Percentiles rank a stretch among this genome's conserved stretches.
Evolutionary conservation across 2,797 vertebrate genomes (phyloP).

Genomic region (Syndactyla subalaris): DNA sequence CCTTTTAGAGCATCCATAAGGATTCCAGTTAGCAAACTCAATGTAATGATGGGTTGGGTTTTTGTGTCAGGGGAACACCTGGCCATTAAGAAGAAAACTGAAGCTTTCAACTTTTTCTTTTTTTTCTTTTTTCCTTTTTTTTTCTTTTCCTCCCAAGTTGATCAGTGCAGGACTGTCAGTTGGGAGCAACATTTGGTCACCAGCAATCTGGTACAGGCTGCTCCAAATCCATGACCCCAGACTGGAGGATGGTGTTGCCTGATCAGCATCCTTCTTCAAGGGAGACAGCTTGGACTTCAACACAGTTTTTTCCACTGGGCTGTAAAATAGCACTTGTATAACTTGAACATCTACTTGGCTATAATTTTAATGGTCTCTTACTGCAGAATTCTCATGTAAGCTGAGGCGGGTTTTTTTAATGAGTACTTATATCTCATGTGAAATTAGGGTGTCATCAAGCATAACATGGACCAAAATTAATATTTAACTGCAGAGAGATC

Average conservation of each 20-base stretch:
- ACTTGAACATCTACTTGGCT: background rate
- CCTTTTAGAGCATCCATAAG: conserved; percentile 1
- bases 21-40: conserved; percentile 20
- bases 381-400: background rate
- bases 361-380: background rate
- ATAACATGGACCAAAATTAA: background rate
- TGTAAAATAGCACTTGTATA: background rate
- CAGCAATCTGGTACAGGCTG: conserved; percentile 15
- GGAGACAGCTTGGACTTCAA: background rate
- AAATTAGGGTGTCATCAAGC: background rate
- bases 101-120: background rate
- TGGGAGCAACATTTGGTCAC: conserved; percentile 41
- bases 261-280: background rate
- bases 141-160: background rate
- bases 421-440: background rate
- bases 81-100: conserved; percentile 20
- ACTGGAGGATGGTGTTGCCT: background rate
- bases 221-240: background rate
- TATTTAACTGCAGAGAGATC: background rate
- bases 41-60: background rate
- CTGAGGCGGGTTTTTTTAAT: background rate
- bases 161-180: background rate
- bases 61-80: conserved; percentile 53
- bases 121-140: background rate
- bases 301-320: background rate